phyloP scores from a whole-genome alignment of 2,113 vertebrate genomes.

The Gymnarchus niloticus region DNA sequence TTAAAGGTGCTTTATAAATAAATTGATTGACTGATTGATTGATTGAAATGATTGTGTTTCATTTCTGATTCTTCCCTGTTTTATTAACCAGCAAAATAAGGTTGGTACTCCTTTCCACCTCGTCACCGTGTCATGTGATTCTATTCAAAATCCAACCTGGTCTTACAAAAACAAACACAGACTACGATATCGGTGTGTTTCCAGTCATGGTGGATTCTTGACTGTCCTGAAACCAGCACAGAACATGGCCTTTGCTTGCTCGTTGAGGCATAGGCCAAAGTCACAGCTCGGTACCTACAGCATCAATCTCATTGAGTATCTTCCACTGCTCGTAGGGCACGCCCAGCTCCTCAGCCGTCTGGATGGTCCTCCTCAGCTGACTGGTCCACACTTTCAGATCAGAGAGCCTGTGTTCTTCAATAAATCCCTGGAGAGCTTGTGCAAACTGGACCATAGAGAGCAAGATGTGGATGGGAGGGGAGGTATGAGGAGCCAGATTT shows the following conservation, averaged over 20 bases:
- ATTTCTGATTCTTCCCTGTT: not conserved
- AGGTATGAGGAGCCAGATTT: not conserved
- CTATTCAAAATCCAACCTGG: not conserved
- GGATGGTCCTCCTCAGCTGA: slow-evolving; percentile 91
- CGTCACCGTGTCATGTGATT: not conserved
- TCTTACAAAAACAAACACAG: too few species aligned
- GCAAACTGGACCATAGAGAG: slow-evolving; percentile 65
- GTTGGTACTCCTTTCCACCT: not conserved
- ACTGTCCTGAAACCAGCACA: not conserved
- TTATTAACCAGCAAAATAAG: too few species aligned
- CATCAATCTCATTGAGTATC: slow-evolving; percentile 93
- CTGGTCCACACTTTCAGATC: slow-evolving; percentile 97
- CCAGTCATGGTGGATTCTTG: too few species aligned
- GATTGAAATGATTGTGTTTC: not conserved
- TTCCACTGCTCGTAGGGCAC: slow-evolving; percentile 97
- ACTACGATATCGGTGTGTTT: too few species aligned
- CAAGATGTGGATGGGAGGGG: not conserved
- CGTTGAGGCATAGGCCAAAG: not conserved
- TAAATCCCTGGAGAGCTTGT: slow-evolving; percentile 71
- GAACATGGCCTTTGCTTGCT: too few species aligned
- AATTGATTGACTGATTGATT: too few species aligned
- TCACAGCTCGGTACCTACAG: slow-evolving; percentile 64
- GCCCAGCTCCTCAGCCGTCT: slow-evolving; percentile 83
- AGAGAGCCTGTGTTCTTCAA: slow-evolving; percentile 78
- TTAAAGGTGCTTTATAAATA: too few species aligned